These are phyloP conservation scores for Coenonympha arcania DNA, from an alignment of 2,888 invertebrate genomes.

Conservation along the genomic window DNA sequence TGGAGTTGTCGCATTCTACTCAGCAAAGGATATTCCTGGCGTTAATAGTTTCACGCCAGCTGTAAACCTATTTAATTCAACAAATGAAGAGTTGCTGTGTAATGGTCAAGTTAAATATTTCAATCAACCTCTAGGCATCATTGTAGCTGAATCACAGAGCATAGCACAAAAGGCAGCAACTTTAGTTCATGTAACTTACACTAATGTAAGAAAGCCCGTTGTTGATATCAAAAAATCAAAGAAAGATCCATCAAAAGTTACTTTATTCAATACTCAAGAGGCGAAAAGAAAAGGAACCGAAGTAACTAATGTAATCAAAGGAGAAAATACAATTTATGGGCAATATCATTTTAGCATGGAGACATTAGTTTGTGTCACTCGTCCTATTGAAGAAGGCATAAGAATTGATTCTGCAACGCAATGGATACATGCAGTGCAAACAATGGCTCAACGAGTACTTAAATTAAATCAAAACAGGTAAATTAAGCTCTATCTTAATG, in stretches of 20 bases:
- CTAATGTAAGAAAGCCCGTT: constrained; percentile 45
- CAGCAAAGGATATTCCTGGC: constrained; percentile 79
- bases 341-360: constrained; percentile 86
- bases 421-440: constrained; percentile 73
- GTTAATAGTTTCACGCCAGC: constrained; percentile 71
- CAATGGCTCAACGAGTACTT: constrained; percentile 68
- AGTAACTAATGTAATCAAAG: constrained; percentile 57
- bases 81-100: constrained; percentile 59
- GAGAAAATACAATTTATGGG: constrained; percentile 64
- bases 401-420: constrained; percentile 77
- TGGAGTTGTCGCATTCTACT: constrained; percentile 77
- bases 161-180: constrained; percentile 73
- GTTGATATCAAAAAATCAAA: constrained; percentile 39
- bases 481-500: constrained; percentile 18
- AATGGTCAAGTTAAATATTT: constrained; percentile 40
- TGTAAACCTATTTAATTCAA: constrained; percentile 17
- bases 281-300: constrained; percentile 48
- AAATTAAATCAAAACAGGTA: constrained; percentile 75
- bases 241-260: constrained; percentile 33
- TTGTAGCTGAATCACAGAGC: constrained; percentile 73
- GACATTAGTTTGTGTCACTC: constrained; percentile 75
- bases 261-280: constrained; percentile 23
- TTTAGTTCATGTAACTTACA: constrained; percentile 71
- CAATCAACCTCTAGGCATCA: constrained; percentile 48
- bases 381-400: constrained; percentile 80